Evolutionary conservation across 1,140 invertebrate species (phyloP), one percentile per base, ranked within the genome.

Genomic region (Colletes gigas): DNA sequence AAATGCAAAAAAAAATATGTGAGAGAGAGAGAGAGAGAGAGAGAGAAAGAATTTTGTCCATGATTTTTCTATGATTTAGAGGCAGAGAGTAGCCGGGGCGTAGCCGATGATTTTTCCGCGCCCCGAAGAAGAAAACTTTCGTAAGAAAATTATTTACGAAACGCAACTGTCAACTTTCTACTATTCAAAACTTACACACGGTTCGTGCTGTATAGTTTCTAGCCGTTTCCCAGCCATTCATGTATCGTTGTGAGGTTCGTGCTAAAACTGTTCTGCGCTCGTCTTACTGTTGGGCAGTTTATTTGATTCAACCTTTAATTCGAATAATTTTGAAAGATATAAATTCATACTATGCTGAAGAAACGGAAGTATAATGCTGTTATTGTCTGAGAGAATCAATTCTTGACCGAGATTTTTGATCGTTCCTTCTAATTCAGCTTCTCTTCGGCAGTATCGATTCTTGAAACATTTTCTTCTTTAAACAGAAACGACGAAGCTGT

Each of bases 61-160:
- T 87, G 74, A 75, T 87, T 87, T 86, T 86, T 87, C 82, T 86
- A 87, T 87, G 55, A 86, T 85, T 87, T 86, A 87, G 84, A 86
- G 66, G 39, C 85, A 85, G 60, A 82, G 39, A 75, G n/a, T 60
- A 74, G 70, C 8, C 9, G 30, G 55, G 76, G 68, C n/a, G 73
- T 30, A 67, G 30, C 66, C 55, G 70, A 55, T 68, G 0, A 81
- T 80, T 84, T 55, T 70, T 83, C 76, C 66, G 76, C 69, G 39
- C 60, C 59, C 52, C 15, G 19, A 73, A 41, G 52, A 50, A 66
- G n/a, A 55, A 82, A 74, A 59, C 30, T 68, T 83, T 83, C 75
- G 60, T 78, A 67, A 66, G 62, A 57, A 21, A 21, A 68, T 39
- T n/a, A 59, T 17, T 14, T 21, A 14, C 6, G 57, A 78, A 84